A percentile compares a stretch with the other conserved stretches of the same genome.
phyloP scores from a whole-genome alignment of 2,888 invertebrate species.

The Merodon equestris region DNA sequence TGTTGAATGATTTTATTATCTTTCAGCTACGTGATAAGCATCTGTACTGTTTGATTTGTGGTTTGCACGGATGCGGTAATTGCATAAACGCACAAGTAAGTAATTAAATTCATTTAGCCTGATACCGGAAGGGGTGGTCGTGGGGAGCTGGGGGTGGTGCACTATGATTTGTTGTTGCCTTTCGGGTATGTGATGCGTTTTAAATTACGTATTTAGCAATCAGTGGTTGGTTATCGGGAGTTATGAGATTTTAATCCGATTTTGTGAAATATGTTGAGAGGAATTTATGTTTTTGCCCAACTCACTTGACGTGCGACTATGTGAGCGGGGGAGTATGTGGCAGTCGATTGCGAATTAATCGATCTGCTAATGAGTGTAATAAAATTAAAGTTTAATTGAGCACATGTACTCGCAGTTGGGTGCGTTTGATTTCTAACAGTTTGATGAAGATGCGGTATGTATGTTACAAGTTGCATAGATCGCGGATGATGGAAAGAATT shows the following conservation, averaged over 20 bases:
- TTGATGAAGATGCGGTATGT: too few relatives aligned
- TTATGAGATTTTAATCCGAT: constrained; percentile 58
- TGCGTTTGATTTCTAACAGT: too few relatives aligned
- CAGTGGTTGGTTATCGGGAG: constrained; percentile 26
- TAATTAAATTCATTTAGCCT: constrained; percentile 52
- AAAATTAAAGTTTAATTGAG: constrained; percentile 7
- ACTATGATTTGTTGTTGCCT: constrained; percentile 39
- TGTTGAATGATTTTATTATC: constrained; percentile 55
- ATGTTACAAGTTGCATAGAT: too few relatives aligned
- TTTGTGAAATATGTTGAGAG: constrained; percentile 27
- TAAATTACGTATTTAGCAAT: constrained; percentile 31
- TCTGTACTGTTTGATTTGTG: constrained; percentile 62
- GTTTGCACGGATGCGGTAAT: constrained; percentile 35
- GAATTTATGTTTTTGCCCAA: too few relatives aligned
- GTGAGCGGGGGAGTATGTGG: not conserved
- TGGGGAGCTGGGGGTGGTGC: not conserved
- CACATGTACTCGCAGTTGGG: not conserved
- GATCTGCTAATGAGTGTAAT: constrained; percentile 20
- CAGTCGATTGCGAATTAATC: constrained; percentile 24
- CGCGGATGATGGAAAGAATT: too few relatives aligned
- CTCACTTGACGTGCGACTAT: too few relatives aligned
- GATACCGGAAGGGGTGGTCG: not conserved
- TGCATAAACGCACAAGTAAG: too few relatives aligned
- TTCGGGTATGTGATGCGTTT: constrained; percentile 25
- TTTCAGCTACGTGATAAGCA: constrained; percentile 39